These are phyloP conservation scores for Cheirogaleus major DNA, from an alignment of 2,797 vertebrate genomes.

Conservation along the genomic window DNA sequence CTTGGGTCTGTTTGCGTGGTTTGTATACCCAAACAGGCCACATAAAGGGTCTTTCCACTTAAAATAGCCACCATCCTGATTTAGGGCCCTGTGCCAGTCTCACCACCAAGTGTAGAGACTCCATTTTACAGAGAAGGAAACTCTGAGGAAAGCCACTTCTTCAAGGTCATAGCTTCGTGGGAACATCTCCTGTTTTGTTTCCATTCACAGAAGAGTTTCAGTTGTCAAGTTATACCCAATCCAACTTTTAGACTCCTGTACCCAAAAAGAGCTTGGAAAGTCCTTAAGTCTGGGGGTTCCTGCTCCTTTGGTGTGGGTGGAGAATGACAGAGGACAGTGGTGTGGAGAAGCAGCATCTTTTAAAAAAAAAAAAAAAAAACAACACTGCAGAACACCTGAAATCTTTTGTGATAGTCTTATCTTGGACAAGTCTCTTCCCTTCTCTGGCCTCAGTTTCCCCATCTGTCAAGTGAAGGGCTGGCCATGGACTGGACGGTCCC, in stretches of 20 bases:
- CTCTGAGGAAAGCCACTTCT: slow-evolving; percentile 15
- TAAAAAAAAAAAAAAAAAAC: neutral
- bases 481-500: neutral
- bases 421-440: neutral
- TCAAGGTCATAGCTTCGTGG: slow-evolving; percentile 28
- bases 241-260: neutral
- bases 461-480: neutral
- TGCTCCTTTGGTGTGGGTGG: neutral
- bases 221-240: neutral
- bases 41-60: neutral
- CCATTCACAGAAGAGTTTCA: slow-evolving; percentile 51
- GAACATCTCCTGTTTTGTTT: slow-evolving; percentile 14
- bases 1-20: neutral
- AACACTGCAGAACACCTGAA: neutral
- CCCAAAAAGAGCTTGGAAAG: neutral
- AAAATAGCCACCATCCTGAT: neutral
- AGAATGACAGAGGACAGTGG: neutral
- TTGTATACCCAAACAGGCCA: neutral
- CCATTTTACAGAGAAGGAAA: slow-evolving; percentile 33
- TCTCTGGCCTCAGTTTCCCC: neutral
- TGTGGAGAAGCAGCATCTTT: neutral
- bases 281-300: neutral
- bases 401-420: neutral
- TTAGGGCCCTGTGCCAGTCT: neutral
- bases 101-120: neutral